Evolutionary conservation across 2,113 vertebrate species (phyloP), one percentile per base, ranked within the genome.

Genomic region (Nothocercus julius): DNA sequence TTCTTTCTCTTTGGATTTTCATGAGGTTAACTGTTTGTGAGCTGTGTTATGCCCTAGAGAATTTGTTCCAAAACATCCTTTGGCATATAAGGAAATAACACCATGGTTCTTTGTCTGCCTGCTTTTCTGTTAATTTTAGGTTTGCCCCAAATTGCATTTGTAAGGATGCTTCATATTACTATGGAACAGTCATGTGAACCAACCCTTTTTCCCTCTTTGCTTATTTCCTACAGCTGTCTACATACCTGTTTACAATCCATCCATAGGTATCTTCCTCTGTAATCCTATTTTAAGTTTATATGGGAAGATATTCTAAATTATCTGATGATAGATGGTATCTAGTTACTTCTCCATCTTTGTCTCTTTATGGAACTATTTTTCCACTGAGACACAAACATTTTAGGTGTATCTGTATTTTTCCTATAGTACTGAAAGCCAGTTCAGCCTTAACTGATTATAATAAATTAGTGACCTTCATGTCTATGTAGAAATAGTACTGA

Each of bases 1-100:
- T 90, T 94, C 90, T 56, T 92, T 95, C 68, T 72, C 69, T 93
- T 93, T 78, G 86, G 86, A 92, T 96, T 97, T 94, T 93, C 83
- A 30, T 42, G 75, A 54, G 42, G 47, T 97, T 97, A 96, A 96
- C 95, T 86, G 69, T 95, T 96, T 94, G 89, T 93, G 83, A 95
- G 56, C 89, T 53, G 17, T 75, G n/a, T 77, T 28, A 30, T 95
- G 22, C 61, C 83, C 80, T 70, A 42, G 68, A 75, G 67, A 85
- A 61, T 91, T 64, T 38, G 38, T 73, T 74, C 34, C 42, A 69
- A 73, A 59, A 38, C 17, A 20, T 80, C 87, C 4, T 3, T 44
- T 76, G 69, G 28, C 18, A 34, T 66, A 30, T 2, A 32, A n/a
- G 74, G 82, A 85, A 91, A 69, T 28, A 40, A 28, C 8, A 11